Conservation (phyloP, 35 echinoderm and acorn worm genomes). For the Holothuria glaberrima region DNA sequence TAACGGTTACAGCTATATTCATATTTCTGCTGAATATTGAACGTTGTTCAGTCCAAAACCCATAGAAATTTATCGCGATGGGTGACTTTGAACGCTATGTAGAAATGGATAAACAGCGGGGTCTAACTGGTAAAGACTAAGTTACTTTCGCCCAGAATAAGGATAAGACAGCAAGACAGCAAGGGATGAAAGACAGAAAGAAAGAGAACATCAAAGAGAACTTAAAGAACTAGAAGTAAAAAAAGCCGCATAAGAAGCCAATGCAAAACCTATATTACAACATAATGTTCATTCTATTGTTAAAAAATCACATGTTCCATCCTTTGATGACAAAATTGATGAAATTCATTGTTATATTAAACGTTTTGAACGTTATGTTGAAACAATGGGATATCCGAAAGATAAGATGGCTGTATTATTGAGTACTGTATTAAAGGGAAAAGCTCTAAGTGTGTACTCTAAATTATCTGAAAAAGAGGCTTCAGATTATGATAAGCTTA, state of each 20-base stretch:
- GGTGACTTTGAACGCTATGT: background rate
- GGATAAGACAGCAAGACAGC: background rate
- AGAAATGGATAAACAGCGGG: background rate
- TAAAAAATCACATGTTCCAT: background rate
- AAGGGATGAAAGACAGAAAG: background rate
- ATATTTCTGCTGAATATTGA: too few relatives aligned
- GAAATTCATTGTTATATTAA: background rate
- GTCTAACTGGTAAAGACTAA: background rate
- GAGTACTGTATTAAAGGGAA: constrained; percentile 2
- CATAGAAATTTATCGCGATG: background rate
- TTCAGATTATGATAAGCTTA: background rate
- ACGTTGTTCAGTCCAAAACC: too few relatives aligned
- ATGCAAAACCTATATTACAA: background rate
- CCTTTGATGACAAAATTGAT: constrained; percentile 5
- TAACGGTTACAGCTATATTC: background rate
- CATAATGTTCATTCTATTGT: background rate
- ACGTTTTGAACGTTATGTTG: background rate
- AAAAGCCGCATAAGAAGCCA: background rate
- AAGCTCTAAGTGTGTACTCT: background rate
- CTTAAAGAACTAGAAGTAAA: background rate
- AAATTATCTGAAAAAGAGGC: background rate
- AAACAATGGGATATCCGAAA: background rate
- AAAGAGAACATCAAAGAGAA: background rate
- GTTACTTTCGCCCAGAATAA: background rate
- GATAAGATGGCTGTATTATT: background rate